Evolutionary conservation across 2,888 invertebrate genomes (phyloP).

Genomic region (Julus scanicus): DNA sequence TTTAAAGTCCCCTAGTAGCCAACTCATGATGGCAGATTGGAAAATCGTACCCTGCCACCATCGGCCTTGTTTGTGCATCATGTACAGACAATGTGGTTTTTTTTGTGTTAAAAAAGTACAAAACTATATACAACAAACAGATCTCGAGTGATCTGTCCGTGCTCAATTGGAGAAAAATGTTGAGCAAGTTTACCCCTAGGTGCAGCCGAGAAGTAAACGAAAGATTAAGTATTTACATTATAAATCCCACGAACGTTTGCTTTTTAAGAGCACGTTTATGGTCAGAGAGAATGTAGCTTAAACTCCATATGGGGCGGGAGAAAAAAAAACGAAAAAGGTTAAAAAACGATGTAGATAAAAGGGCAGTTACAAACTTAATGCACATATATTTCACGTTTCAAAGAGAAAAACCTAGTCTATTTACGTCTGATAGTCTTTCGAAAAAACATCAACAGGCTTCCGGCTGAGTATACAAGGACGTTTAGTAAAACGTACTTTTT

Average conservation of each 20-base stretch:
- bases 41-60: neutral
- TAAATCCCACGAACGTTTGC: neutral
- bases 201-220: neutral
- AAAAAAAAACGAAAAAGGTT: neutral
- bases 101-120: neutral
- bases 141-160: slow-evolving; percentile 18
- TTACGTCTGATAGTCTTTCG: slow-evolving; percentile 1
- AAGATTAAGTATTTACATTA: slow-evolving; percentile 43
- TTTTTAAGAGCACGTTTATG: slow-evolving; percentile 43
- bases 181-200: neutral
- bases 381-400: slow-evolving; percentile 28
- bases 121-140: neutral
- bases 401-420: neutral
- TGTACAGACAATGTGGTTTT: neutral
- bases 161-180: slow-evolving; percentile 22
- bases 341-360: slow-evolving; percentile 39
- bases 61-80: neutral
- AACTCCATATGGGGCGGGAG: slow-evolving; percentile 14
- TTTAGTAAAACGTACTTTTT: neutral
- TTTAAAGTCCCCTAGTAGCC: neutral
- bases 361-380: slow-evolving; percentile 15
- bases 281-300: neutral
- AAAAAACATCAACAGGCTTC: neutral
- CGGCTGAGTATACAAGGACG: neutral
- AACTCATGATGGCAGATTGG: neutral